Evolutionary conservation across 2,797 vertebrate species (phyloP), one percentile per base, ranked within the genome.

Genomic region (Eulemur rubriventer): DNA sequence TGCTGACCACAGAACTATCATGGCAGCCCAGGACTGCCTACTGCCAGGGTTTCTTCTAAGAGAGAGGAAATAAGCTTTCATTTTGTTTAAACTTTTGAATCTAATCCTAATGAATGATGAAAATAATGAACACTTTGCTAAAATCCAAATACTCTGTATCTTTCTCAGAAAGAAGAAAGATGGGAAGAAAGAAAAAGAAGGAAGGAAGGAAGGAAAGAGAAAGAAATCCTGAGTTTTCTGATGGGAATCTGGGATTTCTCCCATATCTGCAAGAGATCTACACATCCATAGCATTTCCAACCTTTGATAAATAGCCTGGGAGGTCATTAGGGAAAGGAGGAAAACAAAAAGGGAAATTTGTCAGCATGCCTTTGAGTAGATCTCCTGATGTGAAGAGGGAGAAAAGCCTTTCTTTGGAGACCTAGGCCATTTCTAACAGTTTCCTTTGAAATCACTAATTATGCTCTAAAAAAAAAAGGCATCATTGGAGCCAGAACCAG

Each of bases 371-470:
- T 67, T 79, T 95, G 59, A 69, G 57, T 65, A 91, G 91, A 9
- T 78, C 43, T 88, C 91, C 89, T 84, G 78, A 89, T 48, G 85
- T 83, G 59, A 95, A 55, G 88, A 61, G 38, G 72, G 76, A 92
- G 93, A 92, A 90, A 95, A 94, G 85, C 76, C 81, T 96, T 97
- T 97, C 94, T 96, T 89, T 95, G 92, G 95, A 94, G 95, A 96
- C 92, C 72, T 92, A 50, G 92, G 76, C 95, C 96, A 96, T 97
- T 96, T 93, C 91, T 97, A 96, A 97, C 86, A 85, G 95, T 96
- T 95, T 94, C 94, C 79, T 97, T 97, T 97, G 91, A 95, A 98
- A 96, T 98, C 67, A 52, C 75, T 97, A 96, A 98, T 97, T 98
- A 97, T 81, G 82, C 94, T 96, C 86, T 93, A 82, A 70, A 96